Evolutionary conservation across 2,113 vertebrate genomes (phyloP).

Genomic region (Eolophus roseicapilla): DNA sequence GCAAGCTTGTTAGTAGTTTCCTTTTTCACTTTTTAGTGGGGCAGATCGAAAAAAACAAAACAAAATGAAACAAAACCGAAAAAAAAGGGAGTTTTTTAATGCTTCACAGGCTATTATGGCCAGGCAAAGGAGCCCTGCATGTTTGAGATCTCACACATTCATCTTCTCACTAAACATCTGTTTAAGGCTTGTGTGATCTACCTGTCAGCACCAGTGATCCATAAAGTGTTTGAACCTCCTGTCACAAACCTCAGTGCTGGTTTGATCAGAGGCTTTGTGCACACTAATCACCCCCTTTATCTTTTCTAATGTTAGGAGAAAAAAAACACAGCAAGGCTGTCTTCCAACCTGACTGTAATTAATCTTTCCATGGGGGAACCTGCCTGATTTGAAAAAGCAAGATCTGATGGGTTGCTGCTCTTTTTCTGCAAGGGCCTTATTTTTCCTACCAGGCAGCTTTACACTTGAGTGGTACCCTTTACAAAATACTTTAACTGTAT

Average conservation of each 20-base stretch:
- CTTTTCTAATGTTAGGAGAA: slow-evolving; percentile 70
- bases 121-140: slow-evolving; percentile 48
- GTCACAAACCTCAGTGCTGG: slow-evolving; percentile 71
- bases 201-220: slow-evolving; percentile 77
- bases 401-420: slow-evolving; percentile 74
- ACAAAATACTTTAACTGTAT: slow-evolving; percentile 67
- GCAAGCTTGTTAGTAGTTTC: slow-evolving; percentile 45
- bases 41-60: background rate
- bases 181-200: slow-evolving; percentile 79
- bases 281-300: slow-evolving; percentile 77
- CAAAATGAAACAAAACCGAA: background rate
- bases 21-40: slow-evolving; percentile 4
- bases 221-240: slow-evolving; percentile 75
- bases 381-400: slow-evolving; percentile 67
- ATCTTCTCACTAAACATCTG: slow-evolving; percentile 79
- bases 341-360: slow-evolving; percentile 77
- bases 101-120: slow-evolving; percentile 59
- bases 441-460: slow-evolving; percentile 76
- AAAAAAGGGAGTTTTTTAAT: background rate
- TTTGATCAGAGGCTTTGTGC: slow-evolving; percentile 77
- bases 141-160: slow-evolving; percentile 69
- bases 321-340: slow-evolving; percentile 49
- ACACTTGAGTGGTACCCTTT: slow-evolving; percentile 71
- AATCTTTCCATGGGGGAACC: slow-evolving; percentile 73
- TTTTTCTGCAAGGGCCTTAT: slow-evolving; percentile 68